A percentile compares a stretch with the other conserved stretches of the same genome.
These are phyloP conservation scores for Caenorhabditis parvicauda DNA, from an alignment of 2,888 invertebrate species.

Conservation along the genomic window DNA sequence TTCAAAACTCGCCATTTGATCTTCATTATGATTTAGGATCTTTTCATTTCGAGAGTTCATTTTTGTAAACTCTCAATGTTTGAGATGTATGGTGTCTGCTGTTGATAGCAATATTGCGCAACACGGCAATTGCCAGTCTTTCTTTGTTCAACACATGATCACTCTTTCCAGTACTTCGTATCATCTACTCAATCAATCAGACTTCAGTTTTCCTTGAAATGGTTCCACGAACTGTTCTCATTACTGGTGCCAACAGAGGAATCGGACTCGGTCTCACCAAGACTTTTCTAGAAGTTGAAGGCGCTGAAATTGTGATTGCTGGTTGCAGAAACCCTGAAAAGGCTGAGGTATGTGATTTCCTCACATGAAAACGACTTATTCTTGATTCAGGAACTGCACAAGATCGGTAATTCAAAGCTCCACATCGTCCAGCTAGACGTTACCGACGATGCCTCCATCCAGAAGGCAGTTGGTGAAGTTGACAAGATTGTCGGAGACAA, in stretches of 20 bases:
- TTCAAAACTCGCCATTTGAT: no score
- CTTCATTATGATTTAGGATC: no score
- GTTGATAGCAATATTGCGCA: no score
- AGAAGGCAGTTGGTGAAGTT: constrained; percentile 11
- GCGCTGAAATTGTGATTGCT: no score
- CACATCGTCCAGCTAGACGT: constrained; percentile 27
- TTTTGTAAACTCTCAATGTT: no score
- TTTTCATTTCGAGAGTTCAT: no score
- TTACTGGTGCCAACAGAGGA: constrained; percentile 87
- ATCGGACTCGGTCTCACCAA: constrained; percentile 83
- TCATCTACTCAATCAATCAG: background rate
- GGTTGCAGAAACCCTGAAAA: no score
- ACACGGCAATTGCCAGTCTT: background rate
- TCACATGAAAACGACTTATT: no score
- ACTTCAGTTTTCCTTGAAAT: background rate
- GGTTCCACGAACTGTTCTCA: constrained; percentile 69
- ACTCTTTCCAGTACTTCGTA: constrained; percentile 9
- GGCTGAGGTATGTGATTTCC: no score
- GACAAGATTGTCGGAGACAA: constrained; percentile 5
- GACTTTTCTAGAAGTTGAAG: constrained; percentile 20
- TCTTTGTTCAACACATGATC: background rate
- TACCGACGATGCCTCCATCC: constrained; percentile 23
- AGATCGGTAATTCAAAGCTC: constrained; percentile 13
- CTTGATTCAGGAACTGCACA: constrained; percentile 14
- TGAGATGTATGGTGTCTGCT: no score